Evolutionary conservation across 2,888 invertebrate species (phyloP).

Genomic region (Cheilosia scutellata): DNA sequence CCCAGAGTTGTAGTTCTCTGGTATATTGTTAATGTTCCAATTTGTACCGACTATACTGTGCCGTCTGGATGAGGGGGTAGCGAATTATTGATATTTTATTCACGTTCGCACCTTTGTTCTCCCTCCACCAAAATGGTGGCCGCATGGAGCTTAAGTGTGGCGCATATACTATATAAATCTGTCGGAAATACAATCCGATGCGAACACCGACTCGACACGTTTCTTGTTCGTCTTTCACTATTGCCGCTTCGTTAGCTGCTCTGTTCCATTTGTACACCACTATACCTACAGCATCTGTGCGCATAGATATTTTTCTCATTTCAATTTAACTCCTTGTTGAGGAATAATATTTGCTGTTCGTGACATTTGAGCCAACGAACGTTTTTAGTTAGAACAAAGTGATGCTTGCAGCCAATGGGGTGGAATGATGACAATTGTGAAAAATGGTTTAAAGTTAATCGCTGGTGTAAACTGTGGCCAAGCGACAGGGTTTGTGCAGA

Average conservation of each 20-base stretch:
- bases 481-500: background rate
- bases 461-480: conserved; percentile 13
- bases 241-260: conserved; percentile 64
- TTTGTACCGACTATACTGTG: conserved; percentile 30
- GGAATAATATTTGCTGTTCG: conserved; percentile 74
- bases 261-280: conserved; percentile 24
- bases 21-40: conserved; percentile 58
- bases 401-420: conserved; percentile 53
- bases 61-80: conserved; percentile 6
- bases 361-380: conserved; percentile 53
- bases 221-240: conserved; percentile 42
- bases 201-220: conserved; percentile 38
- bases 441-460: conserved; percentile 64
- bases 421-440: conserved; percentile 67
- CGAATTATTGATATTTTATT: conserved; percentile 67
- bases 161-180: conserved; percentile 59
- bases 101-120: conserved; percentile 66
- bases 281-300: conserved; percentile 13
- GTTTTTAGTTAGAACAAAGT: conserved; percentile 35
- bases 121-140: conserved; percentile 1
- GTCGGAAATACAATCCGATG: conserved; percentile 66
- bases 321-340: conserved; percentile 70
- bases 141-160: background rate
- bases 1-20: conserved; percentile 59
- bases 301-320: conserved; percentile 55